Percentiles rank a stretch among this genome's conserved stretches.
Evolutionary conservation across 2,113 vertebrate genomes (phyloP).

Genomic region (Otis tarda): DNA sequence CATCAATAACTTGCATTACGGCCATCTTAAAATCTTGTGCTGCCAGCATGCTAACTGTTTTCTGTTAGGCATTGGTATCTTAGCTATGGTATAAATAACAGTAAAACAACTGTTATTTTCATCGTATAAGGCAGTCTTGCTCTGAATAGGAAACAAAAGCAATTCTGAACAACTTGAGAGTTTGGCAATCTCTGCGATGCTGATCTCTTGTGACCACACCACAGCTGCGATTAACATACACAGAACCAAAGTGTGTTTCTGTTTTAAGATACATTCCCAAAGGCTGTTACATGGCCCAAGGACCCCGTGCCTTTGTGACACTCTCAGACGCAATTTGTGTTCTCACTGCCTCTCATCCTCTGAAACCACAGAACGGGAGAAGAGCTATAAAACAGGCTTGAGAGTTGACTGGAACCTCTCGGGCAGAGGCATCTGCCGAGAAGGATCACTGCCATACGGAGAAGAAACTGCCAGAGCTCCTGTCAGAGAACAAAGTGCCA

Average conservation of each 20-base stretch:
- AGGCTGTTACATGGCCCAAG: neutral
- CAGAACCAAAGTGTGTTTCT: neutral
- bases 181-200: neutral
- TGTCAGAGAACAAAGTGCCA: neutral
- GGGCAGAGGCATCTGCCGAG: neutral
- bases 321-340: neutral
- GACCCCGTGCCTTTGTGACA: neutral
- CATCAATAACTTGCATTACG: neutral
- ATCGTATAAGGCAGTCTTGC: neutral
- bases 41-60: neutral
- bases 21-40: neutral
- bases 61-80: neutral
- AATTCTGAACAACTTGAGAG: neutral
- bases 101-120: neutral
- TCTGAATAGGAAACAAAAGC: neutral
- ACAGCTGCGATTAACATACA: neutral
- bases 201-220: rapidly evolving
- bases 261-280: neutral
- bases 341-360: neutral
- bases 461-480: neutral
- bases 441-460: neutral
- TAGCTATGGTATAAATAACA: neutral
- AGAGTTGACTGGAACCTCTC: neutral
- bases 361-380: neutral
- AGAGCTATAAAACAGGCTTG: neutral